These are phyloP conservation scores for Schizopygopsis pylzovi DNA, from an alignment of 2,797 vertebrate genomes.

Conservation along the genomic window DNA sequence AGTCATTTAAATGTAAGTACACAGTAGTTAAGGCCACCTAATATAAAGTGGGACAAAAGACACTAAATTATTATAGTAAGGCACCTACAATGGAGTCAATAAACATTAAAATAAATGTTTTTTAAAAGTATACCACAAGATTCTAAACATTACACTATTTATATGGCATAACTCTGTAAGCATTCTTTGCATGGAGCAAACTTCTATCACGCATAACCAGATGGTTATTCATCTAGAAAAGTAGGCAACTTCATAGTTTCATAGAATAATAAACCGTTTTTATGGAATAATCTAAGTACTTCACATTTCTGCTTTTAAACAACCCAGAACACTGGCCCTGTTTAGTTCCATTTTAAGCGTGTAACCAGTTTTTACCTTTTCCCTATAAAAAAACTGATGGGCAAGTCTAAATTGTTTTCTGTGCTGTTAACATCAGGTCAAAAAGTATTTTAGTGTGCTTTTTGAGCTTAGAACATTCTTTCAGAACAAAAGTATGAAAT, in stretches of 20 bases:
- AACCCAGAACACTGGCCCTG: conserved; percentile 6
- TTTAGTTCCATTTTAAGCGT: not conserved
- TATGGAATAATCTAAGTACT: conserved; percentile 30
- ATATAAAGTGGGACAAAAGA: not conserved
- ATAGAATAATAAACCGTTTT: conserved; percentile 24
- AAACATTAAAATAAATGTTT: not conserved
- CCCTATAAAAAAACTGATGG: not conserved
- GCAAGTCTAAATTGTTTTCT: not conserved
- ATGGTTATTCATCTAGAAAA: conserved; percentile 22
- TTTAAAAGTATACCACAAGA: not conserved
- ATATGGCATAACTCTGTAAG: not conserved
- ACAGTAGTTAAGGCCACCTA: not conserved
- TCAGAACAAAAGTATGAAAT: conserved; percentile 19
- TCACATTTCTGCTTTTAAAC: conserved; percentile 23
- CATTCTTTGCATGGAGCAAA: conserved; percentile 4
- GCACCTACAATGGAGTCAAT: not conserved
- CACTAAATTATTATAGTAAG: not conserved
- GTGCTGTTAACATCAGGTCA: conserved; percentile 12
- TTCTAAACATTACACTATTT: not conserved
- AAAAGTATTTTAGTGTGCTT: not conserved
- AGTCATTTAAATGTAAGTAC: not conserved
- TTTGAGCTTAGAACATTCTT: conserved; percentile 12
- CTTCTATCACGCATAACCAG: conserved; percentile 29
- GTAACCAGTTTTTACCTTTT: conserved; percentile 11
- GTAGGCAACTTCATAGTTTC: conserved; percentile 8